Base-by-base conservation (phyloP, 2,888 invertebrate genomes). In the Petrolisthes cinctipes region DNA sequence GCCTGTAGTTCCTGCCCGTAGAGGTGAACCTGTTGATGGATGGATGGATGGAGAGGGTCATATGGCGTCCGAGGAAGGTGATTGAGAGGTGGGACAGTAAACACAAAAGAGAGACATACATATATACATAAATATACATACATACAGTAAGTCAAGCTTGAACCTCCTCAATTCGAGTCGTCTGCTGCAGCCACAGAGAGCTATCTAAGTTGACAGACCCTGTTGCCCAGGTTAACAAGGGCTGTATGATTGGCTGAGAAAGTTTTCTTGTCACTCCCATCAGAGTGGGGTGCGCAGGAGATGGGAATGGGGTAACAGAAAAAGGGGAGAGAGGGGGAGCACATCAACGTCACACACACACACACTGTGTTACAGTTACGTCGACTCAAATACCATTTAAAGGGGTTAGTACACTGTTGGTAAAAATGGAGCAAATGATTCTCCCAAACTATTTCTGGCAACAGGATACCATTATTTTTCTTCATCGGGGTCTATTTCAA, bases 1-100 rank as follows among this genome's bases (percentile, higher is more conserved):
- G 90, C 82, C 82, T 90, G 88, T 0, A 85, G 23, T 54, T 90
- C 90, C 61, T 90, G 90, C 20, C 88, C 85, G 79, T 88, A 90
- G 17, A 90, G 79, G 56, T 90, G 90, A 9, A 90, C 90, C 90
- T 90, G 81, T 5, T 9, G 23, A 37, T 37, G 56, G 17, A 81
- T n/a, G 20, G 9, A 56, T 57, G n/a, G 9, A 82, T 4, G 54
- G 37, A n/a, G 53, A 37, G 53, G 5, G 3, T 76, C 17, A 11
- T 17, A 37, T 17, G 20, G 53, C 9, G 53, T 4, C 4, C 37
- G 9, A 23, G 23, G 75, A 20, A 17, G 14, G 23, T 51, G 76
- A 9, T n/a, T 11, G 6, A 9, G 11, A 20, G n/a, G 37, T 82
- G 37, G 37, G 2, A 37, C 37, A 37, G 37, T 37, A 17, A 54